A percentile compares a stretch with the other conserved stretches of the same genome.
These are phyloP conservation scores for Helogale parvula DNA, from an alignment of 2,113 vertebrate genomes.

Conservation along the genomic window DNA sequence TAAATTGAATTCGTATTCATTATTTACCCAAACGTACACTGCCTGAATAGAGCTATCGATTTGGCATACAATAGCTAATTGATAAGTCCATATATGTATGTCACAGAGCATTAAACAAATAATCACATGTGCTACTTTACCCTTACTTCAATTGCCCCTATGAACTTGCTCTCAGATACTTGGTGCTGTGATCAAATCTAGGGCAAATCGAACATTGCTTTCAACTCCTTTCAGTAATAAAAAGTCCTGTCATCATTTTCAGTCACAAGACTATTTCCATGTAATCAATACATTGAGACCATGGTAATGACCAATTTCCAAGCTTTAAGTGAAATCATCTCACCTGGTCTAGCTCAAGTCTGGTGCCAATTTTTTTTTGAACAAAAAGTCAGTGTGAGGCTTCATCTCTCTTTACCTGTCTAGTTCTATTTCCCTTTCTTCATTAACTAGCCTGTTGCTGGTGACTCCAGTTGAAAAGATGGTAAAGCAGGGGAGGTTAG, in stretches of 20 bases:
- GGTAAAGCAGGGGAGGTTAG: background rate
- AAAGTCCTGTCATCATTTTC: background rate
- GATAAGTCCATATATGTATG: background rate
- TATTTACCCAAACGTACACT: background rate
- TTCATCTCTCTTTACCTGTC: background rate
- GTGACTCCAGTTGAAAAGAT: background rate
- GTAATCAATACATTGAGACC: background rate
- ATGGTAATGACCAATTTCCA: background rate
- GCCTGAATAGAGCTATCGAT: background rate
- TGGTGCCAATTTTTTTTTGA: background rate
- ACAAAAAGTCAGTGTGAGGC: background rate
- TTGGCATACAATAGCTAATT: background rate
- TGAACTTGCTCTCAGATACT: background rate
- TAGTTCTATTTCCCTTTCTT: background rate
- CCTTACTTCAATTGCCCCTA: background rate
- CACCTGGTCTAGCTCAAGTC: background rate
- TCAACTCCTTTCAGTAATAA: background rate
- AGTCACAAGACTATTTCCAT: background rate
- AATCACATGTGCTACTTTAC: background rate
- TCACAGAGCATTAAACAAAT: background rate
- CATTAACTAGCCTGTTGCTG: background rate
- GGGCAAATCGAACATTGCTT: background rate
- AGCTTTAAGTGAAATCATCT: background rate
- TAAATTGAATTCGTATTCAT: background rate
- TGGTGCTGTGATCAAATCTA: background rate